Percentiles rank a stretch among this genome's conserved stretches.
These are phyloP conservation scores for Pogonophryne albipinna DNA, from an alignment of 2,797 vertebrate species.

Conservation along the genomic window DNA sequence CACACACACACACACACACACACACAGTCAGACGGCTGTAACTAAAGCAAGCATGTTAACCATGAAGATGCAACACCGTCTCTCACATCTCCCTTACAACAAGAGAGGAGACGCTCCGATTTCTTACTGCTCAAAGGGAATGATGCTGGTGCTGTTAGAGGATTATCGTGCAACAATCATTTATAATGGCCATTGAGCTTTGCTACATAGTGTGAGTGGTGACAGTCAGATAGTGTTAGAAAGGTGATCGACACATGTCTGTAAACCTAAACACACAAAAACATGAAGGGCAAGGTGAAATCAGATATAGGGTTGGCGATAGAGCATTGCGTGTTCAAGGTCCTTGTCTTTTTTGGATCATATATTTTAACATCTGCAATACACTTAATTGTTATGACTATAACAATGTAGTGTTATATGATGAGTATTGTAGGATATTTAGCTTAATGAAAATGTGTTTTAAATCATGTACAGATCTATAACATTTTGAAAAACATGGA, in stretches of 20 bases:
- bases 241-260: neutral
- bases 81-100: neutral
- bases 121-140: slow-evolving; percentile 27
- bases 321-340: neutral
- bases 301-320: neutral
- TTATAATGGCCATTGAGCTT: neutral
- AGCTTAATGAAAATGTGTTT: neutral
- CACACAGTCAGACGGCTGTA: slow-evolving; percentile 24
- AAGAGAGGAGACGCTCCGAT: slow-evolving; percentile 3
- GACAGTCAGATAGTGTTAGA: neutral
- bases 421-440: neutral
- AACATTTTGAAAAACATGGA: neutral
- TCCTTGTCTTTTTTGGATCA: neutral
- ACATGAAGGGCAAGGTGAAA: neutral
- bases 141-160: slow-evolving; percentile 19
- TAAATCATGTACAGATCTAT: no score
- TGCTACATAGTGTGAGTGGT: neutral
- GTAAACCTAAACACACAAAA: neutral
- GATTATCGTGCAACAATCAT: neutral
- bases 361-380: neutral
- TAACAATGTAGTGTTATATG: neutral
- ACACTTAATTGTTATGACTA: neutral
- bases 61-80: neutral
- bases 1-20: slow-evolving; percentile 19
- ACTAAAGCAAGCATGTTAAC: slow-evolving; percentile 5